Evolutionary conservation across 2,888 invertebrate species (phyloP).

Genomic region (Heliconius erato): DNA sequence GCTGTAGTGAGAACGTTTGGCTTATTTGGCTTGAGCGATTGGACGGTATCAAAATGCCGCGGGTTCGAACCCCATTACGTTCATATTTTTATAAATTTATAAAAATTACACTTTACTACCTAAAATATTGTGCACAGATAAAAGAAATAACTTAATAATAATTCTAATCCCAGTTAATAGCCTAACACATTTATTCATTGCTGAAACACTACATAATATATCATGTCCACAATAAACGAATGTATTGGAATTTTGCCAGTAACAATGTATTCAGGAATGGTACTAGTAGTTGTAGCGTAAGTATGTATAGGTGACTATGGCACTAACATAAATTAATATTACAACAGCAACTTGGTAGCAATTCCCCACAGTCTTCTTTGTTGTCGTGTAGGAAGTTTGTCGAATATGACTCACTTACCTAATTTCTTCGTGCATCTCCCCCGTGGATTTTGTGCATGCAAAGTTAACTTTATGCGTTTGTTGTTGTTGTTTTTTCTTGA

Average conservation of each 20-base stretch:
- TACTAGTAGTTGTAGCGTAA: background rate
- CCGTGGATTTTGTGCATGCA: conserved; percentile 25
- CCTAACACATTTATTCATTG: conserved; percentile 3
- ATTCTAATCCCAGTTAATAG: conserved; percentile 4
- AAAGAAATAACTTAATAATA: background rate
- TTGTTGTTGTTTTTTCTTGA: conserved; percentile 19
- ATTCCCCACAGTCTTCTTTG: conserved; percentile 45
- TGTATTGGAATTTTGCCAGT: conserved; percentile 56
- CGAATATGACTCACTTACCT: conserved; percentile 43
- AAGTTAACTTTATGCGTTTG: conserved; percentile 26
- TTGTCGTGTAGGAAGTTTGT: conserved; percentile 40
- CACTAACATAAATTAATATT: conserved; percentile 45
- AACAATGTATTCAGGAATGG: conserved; percentile 12
- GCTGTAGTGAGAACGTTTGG: too few relatives aligned
- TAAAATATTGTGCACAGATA: background rate
- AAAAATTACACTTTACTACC: background rate
- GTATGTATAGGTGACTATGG: conserved; percentile 22
- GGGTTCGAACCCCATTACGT: too few relatives aligned
- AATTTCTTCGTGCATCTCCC: conserved; percentile 36
- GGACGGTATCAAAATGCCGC: too few relatives aligned
- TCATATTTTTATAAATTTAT: too few relatives aligned
- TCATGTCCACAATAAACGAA: conserved; percentile 53
- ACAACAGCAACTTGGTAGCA: conserved; percentile 32
- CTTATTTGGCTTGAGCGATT: too few relatives aligned
- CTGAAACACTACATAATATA: conserved; percentile 52